Evolutionary conservation across 2,797 vertebrate genomes (phyloP), one percentile per base, ranked within the genome.

Genomic region (Strix occidentalis): DNA sequence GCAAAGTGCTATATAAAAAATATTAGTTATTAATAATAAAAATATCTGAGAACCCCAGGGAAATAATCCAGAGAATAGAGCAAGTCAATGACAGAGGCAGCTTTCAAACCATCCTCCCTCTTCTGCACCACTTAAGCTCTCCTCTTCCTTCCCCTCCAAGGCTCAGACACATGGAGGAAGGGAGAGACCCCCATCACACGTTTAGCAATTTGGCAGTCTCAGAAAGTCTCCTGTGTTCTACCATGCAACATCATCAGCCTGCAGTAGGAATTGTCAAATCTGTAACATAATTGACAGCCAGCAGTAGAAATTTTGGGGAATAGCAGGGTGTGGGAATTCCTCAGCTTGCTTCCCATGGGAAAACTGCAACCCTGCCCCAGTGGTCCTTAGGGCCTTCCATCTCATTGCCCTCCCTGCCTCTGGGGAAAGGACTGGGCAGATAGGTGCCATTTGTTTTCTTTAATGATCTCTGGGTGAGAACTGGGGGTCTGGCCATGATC

Each of bases 11-110:
- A 63, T 89, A 92, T 90, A 91, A 86, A 96, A 95, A 86, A 91
- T 92, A 92, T 94, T 97, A 86, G 84, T 86, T 96, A 72, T 94
- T 96, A 97, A 95, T 95, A 97, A 97, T 61, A 97, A 97, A 97
- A 97, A 96, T 92, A 92, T 72, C 46, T 21, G 2, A 79, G 78
- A 88, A 94, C 94, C 66, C 84, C 63, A 82, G 95, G 95, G 96
- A 96, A 95, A 97, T 96, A 96, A 94, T 87, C 66, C 72, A 70
- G 84, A 93, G 87, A 97, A 92, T 64, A 84, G 83, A 92, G 56
- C 41, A 90, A 96, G 86, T 65, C 85, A 95, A 92, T 85, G 93
- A 89, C 83, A 97, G 87, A 92, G 68, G 78, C 78, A 93, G 91
- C 45, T 88, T 97, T 97, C 94, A 87, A 84, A 89, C 75, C 71